These are phyloP conservation scores for Ernsta delagoae DNA, from an alignment of 2,888 invertebrate species.

Conservation along the genomic window DNA sequence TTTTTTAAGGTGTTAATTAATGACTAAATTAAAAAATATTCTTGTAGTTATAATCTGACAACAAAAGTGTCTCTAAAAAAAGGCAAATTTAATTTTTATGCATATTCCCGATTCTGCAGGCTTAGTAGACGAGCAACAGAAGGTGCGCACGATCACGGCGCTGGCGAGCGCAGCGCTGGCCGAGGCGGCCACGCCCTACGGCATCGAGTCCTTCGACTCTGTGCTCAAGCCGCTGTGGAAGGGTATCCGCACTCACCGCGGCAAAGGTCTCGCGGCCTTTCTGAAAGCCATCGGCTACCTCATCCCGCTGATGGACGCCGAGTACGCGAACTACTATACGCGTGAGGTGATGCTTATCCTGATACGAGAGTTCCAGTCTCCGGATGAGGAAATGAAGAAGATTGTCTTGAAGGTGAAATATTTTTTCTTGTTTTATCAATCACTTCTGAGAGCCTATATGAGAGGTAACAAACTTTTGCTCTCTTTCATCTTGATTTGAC, in stretches of 20 bases:
- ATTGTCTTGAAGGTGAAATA: slow-evolving; percentile 97
- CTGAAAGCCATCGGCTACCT: slow-evolving; percentile 99
- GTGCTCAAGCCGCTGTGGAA: slow-evolving; percentile 99
- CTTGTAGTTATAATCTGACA: too few relatives aligned
- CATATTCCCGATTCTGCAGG: too few relatives aligned
- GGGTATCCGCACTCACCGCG: slow-evolving; percentile 96
- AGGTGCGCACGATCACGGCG: slow-evolving; percentile 99
- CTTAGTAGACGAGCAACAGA: slow-evolving; percentile 99
- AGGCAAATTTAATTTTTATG: too few relatives aligned
- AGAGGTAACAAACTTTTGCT: too few relatives aligned
- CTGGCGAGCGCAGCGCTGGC: slow-evolving; percentile 99
- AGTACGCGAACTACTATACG: slow-evolving; percentile 99
- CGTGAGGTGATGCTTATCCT: slow-evolving; percentile 99
- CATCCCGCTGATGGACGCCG: slow-evolving; percentile 99
- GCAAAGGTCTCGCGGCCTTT: slow-evolving; percentile 99
- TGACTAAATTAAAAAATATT: too few relatives aligned
- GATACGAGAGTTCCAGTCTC: slow-evolving; percentile 99
- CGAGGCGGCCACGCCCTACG: slow-evolving; percentile 99
- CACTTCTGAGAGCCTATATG: too few relatives aligned
- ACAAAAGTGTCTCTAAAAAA: too few relatives aligned
- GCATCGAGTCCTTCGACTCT: slow-evolving; percentile 99
- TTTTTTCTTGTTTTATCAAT: too few relatives aligned
- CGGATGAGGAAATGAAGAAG: slow-evolving; percentile 99
- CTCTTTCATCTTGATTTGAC: too few relatives aligned
- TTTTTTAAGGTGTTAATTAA: too few relatives aligned